These are phyloP conservation scores for Sapayoa aenigma DNA, from an alignment of 2,113 vertebrate genomes.

Conservation along the genomic window DNA sequence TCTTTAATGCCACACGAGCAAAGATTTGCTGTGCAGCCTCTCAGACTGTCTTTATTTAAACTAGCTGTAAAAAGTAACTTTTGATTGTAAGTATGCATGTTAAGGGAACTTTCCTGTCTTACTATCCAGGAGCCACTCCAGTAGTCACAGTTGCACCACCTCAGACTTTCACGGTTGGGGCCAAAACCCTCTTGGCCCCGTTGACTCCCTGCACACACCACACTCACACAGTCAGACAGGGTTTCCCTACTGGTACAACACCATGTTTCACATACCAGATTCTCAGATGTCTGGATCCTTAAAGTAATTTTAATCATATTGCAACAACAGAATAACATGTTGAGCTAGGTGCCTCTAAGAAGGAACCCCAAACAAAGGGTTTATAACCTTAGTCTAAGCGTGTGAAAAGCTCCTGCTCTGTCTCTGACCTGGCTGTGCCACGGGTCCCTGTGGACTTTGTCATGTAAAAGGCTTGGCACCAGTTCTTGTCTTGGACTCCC, in stretches of 20 bases:
- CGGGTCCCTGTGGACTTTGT: not conserved
- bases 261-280: no score
- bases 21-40: not conserved
- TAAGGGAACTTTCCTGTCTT: not conserved
- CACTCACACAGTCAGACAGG: not conserved
- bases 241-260: not conserved
- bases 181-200: not conserved
- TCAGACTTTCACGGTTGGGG: not conserved
- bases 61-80: not conserved
- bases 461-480: not conserved
- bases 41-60: not conserved
- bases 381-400: not conserved
- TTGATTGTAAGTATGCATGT: not conserved
- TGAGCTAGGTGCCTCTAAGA: not conserved
- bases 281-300: not conserved
- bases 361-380: not conserved
- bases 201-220: not conserved
- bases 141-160: not conserved
- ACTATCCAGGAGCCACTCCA: not conserved
- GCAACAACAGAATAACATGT: no score
- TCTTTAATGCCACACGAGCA: accelerated
- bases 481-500: not conserved
- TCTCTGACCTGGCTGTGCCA: not conserved
- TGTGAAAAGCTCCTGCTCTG: not conserved
- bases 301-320: not conserved